Percentiles rank a stretch among this genome's conserved stretches.
Evolutionary conservation across 1,140 invertebrate genomes (phyloP).

Genomic region (Phthorimaea operculella): DNA sequence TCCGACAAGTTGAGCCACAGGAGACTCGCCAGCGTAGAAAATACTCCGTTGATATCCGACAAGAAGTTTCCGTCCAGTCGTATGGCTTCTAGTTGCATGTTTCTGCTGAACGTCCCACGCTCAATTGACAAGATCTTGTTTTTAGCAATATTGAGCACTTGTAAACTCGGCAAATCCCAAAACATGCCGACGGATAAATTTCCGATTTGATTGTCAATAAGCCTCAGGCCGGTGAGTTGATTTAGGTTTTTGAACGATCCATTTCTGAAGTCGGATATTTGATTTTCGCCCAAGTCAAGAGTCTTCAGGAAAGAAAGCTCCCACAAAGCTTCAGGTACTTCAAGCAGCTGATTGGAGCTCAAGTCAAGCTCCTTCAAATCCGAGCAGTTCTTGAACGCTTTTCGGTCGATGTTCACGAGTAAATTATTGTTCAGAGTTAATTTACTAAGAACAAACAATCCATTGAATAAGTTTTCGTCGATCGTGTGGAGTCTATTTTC

Average conservation of each 20-base stretch:
- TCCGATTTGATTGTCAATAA: conserved; percentile 88
- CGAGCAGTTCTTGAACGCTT: conserved; percentile 91
- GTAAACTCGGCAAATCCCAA: conserved; percentile 82
- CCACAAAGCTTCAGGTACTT: conserved; percentile 84
- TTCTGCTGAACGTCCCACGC: conserved; percentile 82
- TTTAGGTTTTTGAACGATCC: conserved; percentile 85
- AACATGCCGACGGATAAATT: conserved; percentile 88
- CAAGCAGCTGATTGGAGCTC: conserved; percentile 83
- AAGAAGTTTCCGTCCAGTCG: conserved; percentile 87
- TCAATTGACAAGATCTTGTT: conserved; percentile 89
- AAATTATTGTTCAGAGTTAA: conserved; percentile 87
- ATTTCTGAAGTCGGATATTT: conserved; percentile 81
- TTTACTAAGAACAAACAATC: conserved; percentile 84
- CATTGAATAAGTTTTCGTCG: conserved; percentile 85
- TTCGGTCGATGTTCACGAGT: conserved; percentile 80
- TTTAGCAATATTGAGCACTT: conserved; percentile 87
- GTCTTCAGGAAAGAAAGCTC: conserved; percentile 86
- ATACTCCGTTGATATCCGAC: conserved; percentile 87
- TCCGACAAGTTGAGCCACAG: conserved; percentile 90
- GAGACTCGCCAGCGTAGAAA: conserved; percentile 81
- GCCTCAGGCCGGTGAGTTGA: conserved; percentile 83
- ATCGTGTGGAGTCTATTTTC: conserved; percentile 86
- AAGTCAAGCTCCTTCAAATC: conserved; percentile 91
- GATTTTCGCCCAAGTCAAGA: conserved; percentile 88
- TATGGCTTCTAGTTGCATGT: conserved; percentile 83